A percentile compares a stretch with the other conserved stretches of the same genome.
phyloP scores from a whole-genome alignment of 2,797 vertebrate genomes.

The Rhinogobio ventralis region DNA sequence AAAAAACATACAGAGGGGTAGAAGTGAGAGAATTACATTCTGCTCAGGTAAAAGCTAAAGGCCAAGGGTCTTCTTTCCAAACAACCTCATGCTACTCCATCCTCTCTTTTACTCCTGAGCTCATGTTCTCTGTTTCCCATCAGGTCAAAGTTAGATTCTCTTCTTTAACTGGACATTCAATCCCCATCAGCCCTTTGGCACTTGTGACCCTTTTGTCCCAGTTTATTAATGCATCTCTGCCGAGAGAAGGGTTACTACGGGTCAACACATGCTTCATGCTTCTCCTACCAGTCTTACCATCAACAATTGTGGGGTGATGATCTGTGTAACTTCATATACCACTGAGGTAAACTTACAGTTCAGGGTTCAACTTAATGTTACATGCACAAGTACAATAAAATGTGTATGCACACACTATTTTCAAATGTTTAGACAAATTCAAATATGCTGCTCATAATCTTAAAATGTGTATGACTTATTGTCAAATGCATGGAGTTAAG shows the following conservation, averaged over 20 bases:
- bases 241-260: background rate
- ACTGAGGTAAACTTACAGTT: background rate
- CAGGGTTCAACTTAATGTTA: background rate
- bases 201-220: background rate
- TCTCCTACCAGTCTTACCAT: background rate
- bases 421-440: background rate
- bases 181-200: conserved; percentile 15
- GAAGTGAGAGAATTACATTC: conserved; percentile 40
- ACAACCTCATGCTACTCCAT: background rate
- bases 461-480: background rate
- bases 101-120: background rate
- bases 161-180: conserved; percentile 33
- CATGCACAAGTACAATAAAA: background rate
- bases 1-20: background rate
- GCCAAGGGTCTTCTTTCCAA: conserved; percentile 29
- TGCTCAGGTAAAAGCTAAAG: conserved; percentile 19
- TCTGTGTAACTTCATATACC: background rate
- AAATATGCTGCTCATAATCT: background rate
- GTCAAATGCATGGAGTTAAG: background rate
- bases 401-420: background rate
- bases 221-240: conserved; percentile 22
- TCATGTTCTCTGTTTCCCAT: conserved; percentile 24
- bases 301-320: background rate
- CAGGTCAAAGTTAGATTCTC: conserved; percentile 28
- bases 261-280: conserved; percentile 25